A percentile compares a stretch with the other conserved stretches of the same genome.
Evolutionary conservation across 2,888 invertebrate genomes (phyloP).

Genomic region (Cheilosia scutellata): DNA sequence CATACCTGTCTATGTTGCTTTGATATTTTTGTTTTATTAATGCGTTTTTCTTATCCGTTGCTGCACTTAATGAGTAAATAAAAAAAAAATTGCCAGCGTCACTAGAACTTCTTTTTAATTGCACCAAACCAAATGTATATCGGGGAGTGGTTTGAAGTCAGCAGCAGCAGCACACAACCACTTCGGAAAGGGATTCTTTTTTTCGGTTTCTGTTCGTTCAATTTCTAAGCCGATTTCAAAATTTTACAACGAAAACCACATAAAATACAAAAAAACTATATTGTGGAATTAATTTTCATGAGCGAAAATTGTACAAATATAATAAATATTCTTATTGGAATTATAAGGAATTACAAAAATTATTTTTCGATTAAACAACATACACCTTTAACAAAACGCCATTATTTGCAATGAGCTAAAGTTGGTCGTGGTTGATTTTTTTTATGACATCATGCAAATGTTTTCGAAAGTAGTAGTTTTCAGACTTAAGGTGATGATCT

Average conservation of each 20-base stretch:
- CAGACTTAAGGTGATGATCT: neutral
- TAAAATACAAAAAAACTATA: conserved; percentile 13
- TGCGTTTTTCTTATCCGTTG: conserved; percentile 2
- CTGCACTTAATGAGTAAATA: conserved; percentile 34
- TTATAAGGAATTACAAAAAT: conserved; percentile 9
- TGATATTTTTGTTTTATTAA: neutral
- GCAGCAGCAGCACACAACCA: conserved; percentile 44
- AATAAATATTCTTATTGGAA: conserved; percentile 34
- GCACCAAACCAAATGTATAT: conserved; percentile 12
- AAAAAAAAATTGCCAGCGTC: conserved; percentile 60
- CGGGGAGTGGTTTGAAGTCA: conserved; percentile 45
- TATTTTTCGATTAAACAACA: conserved; percentile 24
- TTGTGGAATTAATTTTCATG: conserved; percentile 17
- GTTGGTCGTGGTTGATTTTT: conserved; percentile 15
- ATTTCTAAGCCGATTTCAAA: neutral
- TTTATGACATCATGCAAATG: conserved; percentile 21
- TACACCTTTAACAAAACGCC: conserved; percentile 48
- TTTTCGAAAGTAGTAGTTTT: neutral
- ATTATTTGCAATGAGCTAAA: conserved; percentile 53
- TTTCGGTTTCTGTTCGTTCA: conserved; percentile 1
- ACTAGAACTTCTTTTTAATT: conserved; percentile 40
- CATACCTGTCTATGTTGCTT: conserved; percentile 51
- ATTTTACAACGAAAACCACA: conserved; percentile 29
- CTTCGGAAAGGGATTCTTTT: conserved; percentile 21
- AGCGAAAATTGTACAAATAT: conserved; percentile 18